Evolutionary conservation across 2,797 vertebrate species (phyloP), one percentile per base, ranked within the genome.

Genomic region (Alcedo atthis): DNA sequence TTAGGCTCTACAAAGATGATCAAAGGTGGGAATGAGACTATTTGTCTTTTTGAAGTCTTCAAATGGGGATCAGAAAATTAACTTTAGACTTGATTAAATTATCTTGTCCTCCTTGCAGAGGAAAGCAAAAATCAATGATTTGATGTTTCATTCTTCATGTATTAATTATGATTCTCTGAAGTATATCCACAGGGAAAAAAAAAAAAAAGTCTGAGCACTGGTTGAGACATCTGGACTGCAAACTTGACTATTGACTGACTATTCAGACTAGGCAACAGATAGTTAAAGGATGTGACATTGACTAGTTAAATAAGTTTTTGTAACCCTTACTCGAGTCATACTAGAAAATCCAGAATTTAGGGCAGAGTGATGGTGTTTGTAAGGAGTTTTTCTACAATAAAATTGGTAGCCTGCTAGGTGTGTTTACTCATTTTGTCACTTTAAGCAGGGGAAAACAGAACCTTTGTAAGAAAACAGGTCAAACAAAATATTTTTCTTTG

Each of bases 31-130:
- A 85, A 33, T 45, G 16, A 84, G 17, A 59, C 20, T 75, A 62
- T 49, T 57, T 45, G 40, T 54, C 40, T 80, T 67, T 71, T 46
- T 59, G 40, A 88, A 89, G 25, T 63, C 37, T 88, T 82, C 49
- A 79, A 10, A 62, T 26, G 15, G 8, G 13, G 6, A 82, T 49
- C 0, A 0, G 59, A 59, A 82, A 76, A 76, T 48, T 76, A 64
- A 20, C 51, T 80, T 80, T 68, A 80, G 11, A 16, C 9, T 67
- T 59, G 12, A 79, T 77, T 85, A 91, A 77, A 89, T 93, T 76
- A 7, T 68, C 21, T 54, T 42, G 30, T 51, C 32, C 83, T 30
- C 8, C 19, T 71, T 76, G 33, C 12, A 82, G 13, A 82, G 21
- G 33, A 80, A 82, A 78, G 24, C 5, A 59, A 42, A 88, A 88